A percentile compares a stretch with the other conserved stretches of the same genome.
Evolutionary conservation across 92 coral and sea anemone genomes (phyloP).

Genomic region (Galaxea fascicularis): DNA sequence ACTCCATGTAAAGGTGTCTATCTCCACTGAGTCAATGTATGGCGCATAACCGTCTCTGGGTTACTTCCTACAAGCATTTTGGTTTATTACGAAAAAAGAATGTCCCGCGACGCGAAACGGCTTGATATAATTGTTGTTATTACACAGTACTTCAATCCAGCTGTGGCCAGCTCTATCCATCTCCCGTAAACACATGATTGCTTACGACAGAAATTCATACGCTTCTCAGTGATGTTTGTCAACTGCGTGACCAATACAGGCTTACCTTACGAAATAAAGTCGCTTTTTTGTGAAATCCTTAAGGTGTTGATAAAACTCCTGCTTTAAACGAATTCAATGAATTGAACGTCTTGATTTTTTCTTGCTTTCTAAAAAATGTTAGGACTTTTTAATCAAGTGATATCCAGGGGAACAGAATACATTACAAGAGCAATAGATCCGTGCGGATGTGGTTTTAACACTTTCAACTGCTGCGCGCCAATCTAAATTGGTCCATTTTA

Average conservation of each 20-base stretch:
- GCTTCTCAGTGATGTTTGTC: slow-evolving; percentile 23
- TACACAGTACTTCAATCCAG: slow-evolving; percentile 16
- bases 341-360: neutral
- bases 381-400: slow-evolving; percentile 16
- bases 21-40: neutral
- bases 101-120: neutral
- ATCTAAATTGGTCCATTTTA: slow-evolving; percentile 29
- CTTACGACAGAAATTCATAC: neutral
- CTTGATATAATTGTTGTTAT: slow-evolving; percentile 12
- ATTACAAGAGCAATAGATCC: slow-evolving; percentile 9
- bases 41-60: neutral
- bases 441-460: slow-evolving; percentile 43
- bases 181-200: slow-evolving; percentile 9
- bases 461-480: slow-evolving; percentile 17
- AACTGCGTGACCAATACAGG: slow-evolving; percentile 30
- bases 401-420: slow-evolving; percentile 20
- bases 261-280: slow-evolving; percentile 19
- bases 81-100: neutral
- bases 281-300: neutral
- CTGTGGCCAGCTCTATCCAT: slow-evolving; percentile 5
- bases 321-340: neutral
- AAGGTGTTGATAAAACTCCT: neutral
- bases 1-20: slow-evolving; percentile 4
- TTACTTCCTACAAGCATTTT: neutral
- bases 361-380: neutral